These are phyloP conservation scores for Mamestra configurata DNA, from an alignment of 1,140 invertebrate species.

Conservation along the genomic window DNA sequence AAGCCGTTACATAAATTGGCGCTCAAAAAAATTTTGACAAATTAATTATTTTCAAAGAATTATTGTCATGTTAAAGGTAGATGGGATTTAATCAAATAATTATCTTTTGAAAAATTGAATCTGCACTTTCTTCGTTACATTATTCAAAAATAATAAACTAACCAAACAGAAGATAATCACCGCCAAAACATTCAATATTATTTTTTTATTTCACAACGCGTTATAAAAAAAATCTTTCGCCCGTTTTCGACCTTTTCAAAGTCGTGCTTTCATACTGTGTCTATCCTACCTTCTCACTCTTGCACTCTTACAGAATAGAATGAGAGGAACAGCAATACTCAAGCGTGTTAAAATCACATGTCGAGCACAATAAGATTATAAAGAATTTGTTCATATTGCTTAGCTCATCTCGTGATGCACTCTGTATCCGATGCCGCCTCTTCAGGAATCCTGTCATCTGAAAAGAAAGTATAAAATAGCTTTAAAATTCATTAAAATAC, in stretches of 20 bases:
- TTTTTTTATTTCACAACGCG: conserved; percentile 81
- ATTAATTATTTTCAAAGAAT: not conserved
- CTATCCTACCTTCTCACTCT: conserved; percentile 49
- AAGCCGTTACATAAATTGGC: not conserved
- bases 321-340: conserved; percentile 52
- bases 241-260: conserved; percentile 55
- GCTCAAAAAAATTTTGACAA: not conserved
- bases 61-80: conserved; percentile 22
- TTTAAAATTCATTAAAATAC: not conserved
- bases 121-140: not conserved
- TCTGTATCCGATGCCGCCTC: conserved; percentile 74
- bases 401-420: conserved; percentile 79
- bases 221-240: conserved; percentile 75
- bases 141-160: not conserved
- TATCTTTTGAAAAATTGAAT: not conserved
- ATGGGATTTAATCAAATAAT: conserved; percentile 24
- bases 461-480: conserved; percentile 57
- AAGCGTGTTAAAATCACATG: conserved; percentile 63
- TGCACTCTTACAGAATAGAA: conserved; percentile 57
- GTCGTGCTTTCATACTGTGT: conserved; percentile 44
- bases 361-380: conserved; percentile 67
- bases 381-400: conserved; percentile 66
- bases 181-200: conserved; percentile 70
- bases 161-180: conserved; percentile 66
- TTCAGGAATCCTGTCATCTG: conserved; percentile 86